Conservation (phyloP, 1,140 invertebrate genomes). For the Hyphantria cunea region DNA sequence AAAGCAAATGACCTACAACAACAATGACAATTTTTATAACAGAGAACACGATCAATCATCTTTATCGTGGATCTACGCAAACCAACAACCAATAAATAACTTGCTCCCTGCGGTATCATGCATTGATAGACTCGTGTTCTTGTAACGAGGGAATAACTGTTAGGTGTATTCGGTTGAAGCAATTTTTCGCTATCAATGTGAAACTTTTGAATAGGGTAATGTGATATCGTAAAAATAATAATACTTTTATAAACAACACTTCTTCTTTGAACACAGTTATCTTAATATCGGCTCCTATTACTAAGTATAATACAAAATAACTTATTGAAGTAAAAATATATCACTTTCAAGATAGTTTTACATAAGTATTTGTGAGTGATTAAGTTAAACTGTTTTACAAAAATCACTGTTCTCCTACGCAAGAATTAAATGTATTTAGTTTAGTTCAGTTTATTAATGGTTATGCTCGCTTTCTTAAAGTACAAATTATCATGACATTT, state of each 20-base stretch:
- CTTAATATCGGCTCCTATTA: no score
- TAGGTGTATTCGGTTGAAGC: not conserved
- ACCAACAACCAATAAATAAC: not conserved
- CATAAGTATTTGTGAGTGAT: no score
- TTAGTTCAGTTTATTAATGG: not conserved
- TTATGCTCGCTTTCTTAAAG: constrained; percentile 9
- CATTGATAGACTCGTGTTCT: not conserved
- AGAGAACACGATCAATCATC: not conserved
- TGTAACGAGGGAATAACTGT: not conserved
- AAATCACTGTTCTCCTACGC: not conserved
- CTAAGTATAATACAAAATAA: no score
- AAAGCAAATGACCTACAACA: no score
- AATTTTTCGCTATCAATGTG: not conserved
- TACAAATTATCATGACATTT: constrained; percentile 16
- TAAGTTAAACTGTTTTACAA: no score
- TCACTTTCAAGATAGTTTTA: no score
- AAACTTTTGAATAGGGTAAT: not conserved
- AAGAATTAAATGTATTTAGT: not conserved
- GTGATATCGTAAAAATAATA: no score
- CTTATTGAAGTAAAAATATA: no score
- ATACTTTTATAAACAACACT: no score
- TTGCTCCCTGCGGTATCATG: not conserved
- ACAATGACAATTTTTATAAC: not conserved
- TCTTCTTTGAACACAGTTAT: no score
- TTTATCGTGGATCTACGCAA: not conserved